A percentile compares a stretch with the other conserved stretches of the same genome.
These are phyloP conservation scores for Gorilla gorilla DNA, from an alignment of 2,113 vertebrate genomes.

Conservation along the genomic window DNA sequence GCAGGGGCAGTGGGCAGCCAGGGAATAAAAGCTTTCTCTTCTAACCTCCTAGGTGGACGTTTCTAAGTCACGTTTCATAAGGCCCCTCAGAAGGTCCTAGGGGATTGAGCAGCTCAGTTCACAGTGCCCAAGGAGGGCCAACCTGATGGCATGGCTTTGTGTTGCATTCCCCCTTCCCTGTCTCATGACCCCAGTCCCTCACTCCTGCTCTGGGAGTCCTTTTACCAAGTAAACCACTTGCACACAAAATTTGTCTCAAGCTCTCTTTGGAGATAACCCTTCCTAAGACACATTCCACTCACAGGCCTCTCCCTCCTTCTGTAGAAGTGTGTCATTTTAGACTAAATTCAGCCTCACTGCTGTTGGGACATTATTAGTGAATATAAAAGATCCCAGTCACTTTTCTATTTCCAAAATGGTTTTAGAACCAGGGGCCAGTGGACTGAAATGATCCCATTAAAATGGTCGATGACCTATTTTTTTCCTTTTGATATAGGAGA, in stretches of 20 bases:
- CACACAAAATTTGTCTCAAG: not conserved
- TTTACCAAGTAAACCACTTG: not conserved
- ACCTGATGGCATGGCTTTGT: not conserved
- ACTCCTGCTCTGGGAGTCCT: not conserved
- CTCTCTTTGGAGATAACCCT: not conserved
- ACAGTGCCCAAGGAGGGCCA: not conserved
- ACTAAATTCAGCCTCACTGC: slow-evolving; percentile 37
- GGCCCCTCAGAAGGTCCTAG: not conserved
- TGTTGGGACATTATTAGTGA: slow-evolving; percentile 56
- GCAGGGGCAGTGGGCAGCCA: not conserved
- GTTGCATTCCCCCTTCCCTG: not conserved
- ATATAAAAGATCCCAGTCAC: slow-evolving; percentile 40
- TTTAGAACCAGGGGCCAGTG: slow-evolving; percentile 44
- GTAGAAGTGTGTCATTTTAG: slow-evolving; percentile 24
- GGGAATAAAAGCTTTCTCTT: not conserved
- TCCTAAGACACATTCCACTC: not conserved
- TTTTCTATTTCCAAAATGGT: slow-evolving; percentile 59
- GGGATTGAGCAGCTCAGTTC: not conserved
- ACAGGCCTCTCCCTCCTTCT: not conserved
- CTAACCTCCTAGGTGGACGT: not conserved
- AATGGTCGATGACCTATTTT: slow-evolving; percentile 68
- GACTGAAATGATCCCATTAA: slow-evolving; percentile 75
- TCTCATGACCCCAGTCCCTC: not conserved
- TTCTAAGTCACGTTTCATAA: not conserved
- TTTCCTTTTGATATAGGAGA: slow-evolving; percentile 44